Base-by-base conservation (phyloP, 2,797 vertebrate species). In the Rallus crepitans region DNA sequence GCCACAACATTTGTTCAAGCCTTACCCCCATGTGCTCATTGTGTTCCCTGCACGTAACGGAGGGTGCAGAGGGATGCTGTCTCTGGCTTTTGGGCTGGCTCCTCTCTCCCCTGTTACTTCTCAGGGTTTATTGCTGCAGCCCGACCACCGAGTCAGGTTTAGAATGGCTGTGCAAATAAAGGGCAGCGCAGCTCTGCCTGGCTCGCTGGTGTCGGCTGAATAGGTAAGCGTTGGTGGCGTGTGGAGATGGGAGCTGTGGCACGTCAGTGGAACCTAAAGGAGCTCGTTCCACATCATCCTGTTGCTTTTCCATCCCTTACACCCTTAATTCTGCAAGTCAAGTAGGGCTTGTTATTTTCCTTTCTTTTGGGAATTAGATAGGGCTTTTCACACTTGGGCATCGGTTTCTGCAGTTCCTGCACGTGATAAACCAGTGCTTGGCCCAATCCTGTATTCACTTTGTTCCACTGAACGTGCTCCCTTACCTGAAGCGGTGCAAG, bases 21-120 rank as follows among this genome's bases (percentile, higher is more conserved):
- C 9, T 28, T 66, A 15, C 33, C 47, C 42, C 2, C 0, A 3
- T 71, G 0, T 30, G 64, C 52, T 42, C 0, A 0, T 40, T 47
- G 59, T 30, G 12, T 27, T 70, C 72, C 12, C 50, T 30, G 56
- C 84, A 37, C 60, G 0, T 30, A 39, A 21, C 0, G 2, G 48
- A 52, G 52, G 12, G 20, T 1, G 2, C 50, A n/a, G 35, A 30
- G 35, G 23, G 20, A 55, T 72, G 66, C 2, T 0, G 12, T 60
- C 40, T 83, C 47, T 79, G 79, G 21, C 47, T 69, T 71, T 86
- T 23, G 3, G 55, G 40, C 42, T 60, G 39, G 35, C 66, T 63
- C 65, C 94, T 75, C 70, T 68, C 45, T 81, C 47, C 79, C 15
- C 33, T 0, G 1, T 69, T 17, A 82, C 84, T 52, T 76, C 59